These are phyloP conservation scores for Megalurothrips usitatus DNA, from an alignment of 2,888 invertebrate genomes.

Conservation along the genomic window DNA sequence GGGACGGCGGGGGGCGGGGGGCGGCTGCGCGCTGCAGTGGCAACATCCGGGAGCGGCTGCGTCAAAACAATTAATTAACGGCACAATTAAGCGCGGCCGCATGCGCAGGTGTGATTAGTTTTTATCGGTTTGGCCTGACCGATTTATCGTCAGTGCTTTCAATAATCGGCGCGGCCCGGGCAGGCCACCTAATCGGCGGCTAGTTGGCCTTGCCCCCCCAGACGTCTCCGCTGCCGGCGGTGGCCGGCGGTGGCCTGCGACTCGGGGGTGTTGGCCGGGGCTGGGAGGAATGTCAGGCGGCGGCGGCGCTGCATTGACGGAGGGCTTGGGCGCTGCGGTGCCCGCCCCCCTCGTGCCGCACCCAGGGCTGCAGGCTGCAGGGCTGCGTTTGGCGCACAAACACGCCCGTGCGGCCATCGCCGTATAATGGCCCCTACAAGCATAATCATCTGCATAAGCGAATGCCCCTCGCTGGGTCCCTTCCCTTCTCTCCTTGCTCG, in stretches of 20 bases:
- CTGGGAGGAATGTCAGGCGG: too few relatives aligned
- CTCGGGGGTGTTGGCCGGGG: too few relatives aligned
- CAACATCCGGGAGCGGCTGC: slow-evolving; percentile 11
- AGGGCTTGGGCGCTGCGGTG: too few relatives aligned
- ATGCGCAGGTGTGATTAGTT: slow-evolving; percentile 13
- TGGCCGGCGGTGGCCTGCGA: not conserved
- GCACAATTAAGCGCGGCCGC: slow-evolving; percentile 6
- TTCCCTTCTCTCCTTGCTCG: too few relatives aligned
- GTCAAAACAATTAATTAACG: slow-evolving; percentile 23
- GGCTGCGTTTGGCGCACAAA: too few relatives aligned
- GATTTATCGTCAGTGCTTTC: slow-evolving; percentile 23
- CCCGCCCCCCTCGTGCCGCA: too few relatives aligned
- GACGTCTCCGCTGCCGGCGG: not conserved
- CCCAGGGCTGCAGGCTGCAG: too few relatives aligned
- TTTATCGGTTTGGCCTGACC: slow-evolving; percentile 12
- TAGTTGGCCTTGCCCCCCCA: not conserved
- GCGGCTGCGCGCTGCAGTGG: slow-evolving; percentile 5
- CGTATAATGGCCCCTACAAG: too few relatives aligned
- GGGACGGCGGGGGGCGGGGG: not conserved
- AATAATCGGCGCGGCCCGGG: not conserved
- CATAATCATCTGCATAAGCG: too few relatives aligned
- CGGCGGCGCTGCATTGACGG: too few relatives aligned
- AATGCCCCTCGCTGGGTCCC: too few relatives aligned
- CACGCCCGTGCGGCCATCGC: too few relatives aligned
- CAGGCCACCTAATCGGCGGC: not conserved